Base-by-base conservation (phyloP, 2,113 vertebrate species). In the Empidonax alnorum region DNA sequence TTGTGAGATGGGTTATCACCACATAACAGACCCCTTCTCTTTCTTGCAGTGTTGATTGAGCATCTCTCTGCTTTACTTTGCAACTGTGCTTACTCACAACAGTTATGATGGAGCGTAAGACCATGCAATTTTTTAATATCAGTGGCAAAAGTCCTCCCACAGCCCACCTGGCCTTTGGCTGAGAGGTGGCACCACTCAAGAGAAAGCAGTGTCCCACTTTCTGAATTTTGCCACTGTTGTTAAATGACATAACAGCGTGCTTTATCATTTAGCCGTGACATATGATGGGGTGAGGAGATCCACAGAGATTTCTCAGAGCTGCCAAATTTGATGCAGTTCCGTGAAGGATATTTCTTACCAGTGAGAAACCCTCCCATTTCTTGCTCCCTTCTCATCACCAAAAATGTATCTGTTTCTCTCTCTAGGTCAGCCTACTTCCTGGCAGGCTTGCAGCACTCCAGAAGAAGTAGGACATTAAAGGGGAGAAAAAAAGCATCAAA, bases 221-320 rank as follows among this genome's bases (percentile, higher is more conserved):
- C 63, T 83, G 56, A 33, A 42, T 93, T 89, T 90, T 91, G 47
- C 50, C 68, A 31, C 22, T 72, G 33, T 30, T 49, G 10, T 76
- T 95, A 61, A 79, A 42, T 47, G 75, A 83, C 42, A 77, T 59
- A 87, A 83, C 50, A 79, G 72, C 2, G 12, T 52, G 42, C 63
- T 87, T 93, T 81, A 92, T 91, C 67, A 76, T 94, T 86, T 87
- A 86, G 42, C 72, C 24, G 22, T 86, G 63, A 81, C 85, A 86
- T 86, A 89, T 85, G 95, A 94, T 80, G 79, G 65, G 61, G 89
- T 9, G 37, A 95, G 88, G 79, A 93, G 73, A 93, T 96, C 56
- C 85, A 75, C 75, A 85, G 85, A 95, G 61, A 86, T 88, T 96
- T 96, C 90, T 95, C 75, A 91, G 63, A 83, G 72, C 92, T 96